Evolutionary conservation across 2,797 vertebrate genomes (phyloP).

Genomic region (Thunnus albacares): DNA sequence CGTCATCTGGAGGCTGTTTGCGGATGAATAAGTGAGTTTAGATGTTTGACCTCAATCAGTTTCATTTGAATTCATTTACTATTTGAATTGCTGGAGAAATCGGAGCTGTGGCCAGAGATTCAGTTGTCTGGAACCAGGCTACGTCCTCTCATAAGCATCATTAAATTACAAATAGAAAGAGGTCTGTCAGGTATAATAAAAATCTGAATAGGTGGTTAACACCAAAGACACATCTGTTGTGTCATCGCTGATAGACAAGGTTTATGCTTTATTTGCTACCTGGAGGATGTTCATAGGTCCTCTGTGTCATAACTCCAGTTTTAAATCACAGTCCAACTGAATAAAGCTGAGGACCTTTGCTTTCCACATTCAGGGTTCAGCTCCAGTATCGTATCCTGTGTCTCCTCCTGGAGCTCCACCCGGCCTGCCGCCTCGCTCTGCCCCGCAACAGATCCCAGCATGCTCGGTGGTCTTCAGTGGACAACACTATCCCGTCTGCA

Average conservation of each 20-base stretch:
- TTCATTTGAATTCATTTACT: not conserved
- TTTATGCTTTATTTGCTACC: not conserved
- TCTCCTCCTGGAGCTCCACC: slow-evolving; percentile 91
- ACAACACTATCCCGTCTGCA: slow-evolving; percentile 91
- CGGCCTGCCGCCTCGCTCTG: slow-evolving; percentile 89
- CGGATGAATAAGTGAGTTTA: not conserved
- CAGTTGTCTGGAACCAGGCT: not conserved
- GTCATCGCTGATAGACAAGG: not conserved
- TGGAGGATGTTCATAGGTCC: not conserved
- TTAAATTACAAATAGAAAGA: not conserved
- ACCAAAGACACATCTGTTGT: not conserved
- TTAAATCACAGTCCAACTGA: not conserved
- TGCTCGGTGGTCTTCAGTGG: slow-evolving; percentile 96
- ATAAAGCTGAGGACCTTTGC: slow-evolving; percentile 22
- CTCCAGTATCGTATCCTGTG: slow-evolving; percentile 92
- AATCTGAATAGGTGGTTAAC: not conserved
- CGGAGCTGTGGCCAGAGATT: not conserved
- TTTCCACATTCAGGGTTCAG: slow-evolving; percentile 85
- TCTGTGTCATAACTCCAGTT: not conserved
- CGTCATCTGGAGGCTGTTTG: not conserved
- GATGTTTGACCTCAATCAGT: not conserved
- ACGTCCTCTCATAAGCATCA: not conserved
- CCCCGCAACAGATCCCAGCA: slow-evolving; percentile 92
- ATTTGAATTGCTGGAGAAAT: not conserved
- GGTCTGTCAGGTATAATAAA: not conserved